A percentile compares a stretch with the other conserved stretches of the same genome.
These are phyloP conservation scores for Neofelis nebulosa DNA, from an alignment of 2,113 vertebrate species.

Conservation along the genomic window DNA sequence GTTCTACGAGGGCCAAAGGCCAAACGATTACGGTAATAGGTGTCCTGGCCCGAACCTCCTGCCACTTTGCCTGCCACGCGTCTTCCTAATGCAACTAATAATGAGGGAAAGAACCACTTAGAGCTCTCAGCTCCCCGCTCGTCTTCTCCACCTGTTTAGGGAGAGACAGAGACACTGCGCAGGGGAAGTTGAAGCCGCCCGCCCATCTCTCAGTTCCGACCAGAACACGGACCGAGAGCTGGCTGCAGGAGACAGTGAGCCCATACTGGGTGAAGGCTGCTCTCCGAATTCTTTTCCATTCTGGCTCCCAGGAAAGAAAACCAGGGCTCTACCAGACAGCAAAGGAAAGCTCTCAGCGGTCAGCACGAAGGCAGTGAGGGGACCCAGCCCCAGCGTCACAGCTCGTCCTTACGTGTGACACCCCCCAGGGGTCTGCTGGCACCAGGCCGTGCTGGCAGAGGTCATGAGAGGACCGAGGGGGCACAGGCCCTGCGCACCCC, in stretches of 20 bases:
- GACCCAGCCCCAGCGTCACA: not conserved
- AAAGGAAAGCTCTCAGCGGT: not conserved
- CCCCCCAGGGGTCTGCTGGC: accelerated
- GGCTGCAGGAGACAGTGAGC: too few species aligned
- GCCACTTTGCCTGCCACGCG: accelerated
- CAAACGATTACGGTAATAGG: not conserved
- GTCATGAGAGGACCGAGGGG: accelerated
- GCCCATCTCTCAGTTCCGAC: accelerated
- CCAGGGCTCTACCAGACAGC: not conserved
- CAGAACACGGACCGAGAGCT: accelerated
- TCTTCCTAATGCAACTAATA: not conserved
- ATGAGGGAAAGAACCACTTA: not conserved
- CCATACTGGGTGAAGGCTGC: accelerated
- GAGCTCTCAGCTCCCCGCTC: not conserved
- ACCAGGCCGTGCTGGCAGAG: not conserved
- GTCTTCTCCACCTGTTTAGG: not conserved
- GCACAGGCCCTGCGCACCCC: accelerated
- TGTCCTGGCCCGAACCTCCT: not conserved
- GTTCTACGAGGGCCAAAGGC: not conserved
- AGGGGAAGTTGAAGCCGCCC: not conserved
- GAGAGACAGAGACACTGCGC: accelerated
- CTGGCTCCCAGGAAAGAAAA: not conserved
- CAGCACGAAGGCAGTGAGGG: accelerated
- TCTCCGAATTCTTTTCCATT: not conserved
- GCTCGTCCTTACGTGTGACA: not conserved